Conservation (phyloP, 2,113 vertebrate species). For the Dicerorhinus sumatrensis region DNA sequence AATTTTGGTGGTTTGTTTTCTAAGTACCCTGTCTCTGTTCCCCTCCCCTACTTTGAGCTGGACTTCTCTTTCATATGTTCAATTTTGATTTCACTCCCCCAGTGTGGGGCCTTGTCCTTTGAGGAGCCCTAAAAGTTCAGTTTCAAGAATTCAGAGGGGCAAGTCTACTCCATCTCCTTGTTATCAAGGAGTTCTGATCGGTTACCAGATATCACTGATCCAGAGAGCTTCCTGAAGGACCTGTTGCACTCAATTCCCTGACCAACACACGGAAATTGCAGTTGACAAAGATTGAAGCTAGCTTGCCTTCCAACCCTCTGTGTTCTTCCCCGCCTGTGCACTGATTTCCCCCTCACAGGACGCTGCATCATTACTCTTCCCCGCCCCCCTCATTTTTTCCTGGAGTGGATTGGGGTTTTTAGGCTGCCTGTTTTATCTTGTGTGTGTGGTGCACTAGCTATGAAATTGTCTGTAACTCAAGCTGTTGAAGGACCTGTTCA, state of each 20-base stretch:
- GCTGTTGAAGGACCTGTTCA: slow-evolving; percentile 82
- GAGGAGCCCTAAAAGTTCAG: not conserved
- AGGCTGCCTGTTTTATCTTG: slow-evolving; percentile 83
- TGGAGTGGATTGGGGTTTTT: slow-evolving; percentile 84
- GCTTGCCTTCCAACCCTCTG: slow-evolving; percentile 79
- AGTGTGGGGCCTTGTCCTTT: not conserved
- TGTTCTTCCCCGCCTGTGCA: slow-evolving; percentile 70
- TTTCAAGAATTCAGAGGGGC: not conserved
- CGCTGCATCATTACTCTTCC: slow-evolving; percentile 65
- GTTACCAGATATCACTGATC: slow-evolving; percentile 94
- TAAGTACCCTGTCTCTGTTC: not conserved
- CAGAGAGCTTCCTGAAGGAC: slow-evolving; percentile 96
- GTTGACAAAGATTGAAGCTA: slow-evolving; percentile 63
- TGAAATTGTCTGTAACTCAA: slow-evolving; percentile 82
- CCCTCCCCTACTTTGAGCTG: not conserved
- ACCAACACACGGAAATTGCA: slow-evolving; percentile 69
- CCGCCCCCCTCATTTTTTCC: slow-evolving; percentile 35
- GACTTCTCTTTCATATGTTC: not conserved
- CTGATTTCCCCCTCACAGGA: slow-evolving; percentile 68
- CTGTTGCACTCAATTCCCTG: slow-evolving; percentile 97
- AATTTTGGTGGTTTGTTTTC: not conserved
- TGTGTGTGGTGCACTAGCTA: slow-evolving; percentile 84
- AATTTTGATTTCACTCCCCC: not conserved
- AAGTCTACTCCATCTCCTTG: not conserved
- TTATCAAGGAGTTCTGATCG: not conserved